Evolutionary conservation across 2,113 vertebrate genomes (phyloP).

Genomic region (Danio rerio): DNA sequence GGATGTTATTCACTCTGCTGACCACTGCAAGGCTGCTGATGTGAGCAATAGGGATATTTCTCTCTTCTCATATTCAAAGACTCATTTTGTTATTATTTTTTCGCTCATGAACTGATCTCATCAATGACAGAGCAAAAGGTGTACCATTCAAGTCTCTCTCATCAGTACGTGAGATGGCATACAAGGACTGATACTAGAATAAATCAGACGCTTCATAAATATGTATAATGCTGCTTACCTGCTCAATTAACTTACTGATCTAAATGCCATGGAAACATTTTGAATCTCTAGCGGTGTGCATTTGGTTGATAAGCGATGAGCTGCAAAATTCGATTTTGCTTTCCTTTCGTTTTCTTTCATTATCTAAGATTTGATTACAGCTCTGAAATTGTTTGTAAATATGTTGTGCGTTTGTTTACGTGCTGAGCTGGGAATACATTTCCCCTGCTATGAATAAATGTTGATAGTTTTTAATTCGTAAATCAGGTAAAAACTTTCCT

Average conservation of each 20-base stretch:
- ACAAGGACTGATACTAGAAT: neutral
- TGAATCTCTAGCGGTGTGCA: slow-evolving; percentile 6
- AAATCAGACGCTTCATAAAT: slow-evolving; percentile 18
- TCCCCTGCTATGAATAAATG: neutral
- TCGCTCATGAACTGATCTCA: neutral
- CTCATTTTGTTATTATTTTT: neutral
- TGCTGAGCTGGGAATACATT: neutral
- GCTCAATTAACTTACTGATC: slow-evolving; percentile 33
- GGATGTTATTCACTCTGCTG: neutral
- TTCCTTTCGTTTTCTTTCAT: slow-evolving; percentile 2
- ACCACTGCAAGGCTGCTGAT: neutral
- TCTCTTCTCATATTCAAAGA: neutral
- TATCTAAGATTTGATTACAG: slow-evolving; percentile 21
- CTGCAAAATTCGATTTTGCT: neutral
- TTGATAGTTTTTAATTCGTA: neutral
- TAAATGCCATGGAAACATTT: slow-evolving; percentile 31
- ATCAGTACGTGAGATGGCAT: slow-evolving; percentile 24
- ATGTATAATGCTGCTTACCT: slow-evolving; percentile 33
- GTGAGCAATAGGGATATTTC: neutral
- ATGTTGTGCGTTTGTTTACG: slow-evolving; percentile 9
- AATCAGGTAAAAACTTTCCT: neutral
- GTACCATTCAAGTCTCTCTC: neutral
- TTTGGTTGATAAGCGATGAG: slow-evolving; percentile 8
- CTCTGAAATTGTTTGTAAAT: slow-evolving; percentile 12
- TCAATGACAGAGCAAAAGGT: neutral